Conservation (phyloP, 2,113 vertebrate species). For the Chaetodon auriga region DNA sequence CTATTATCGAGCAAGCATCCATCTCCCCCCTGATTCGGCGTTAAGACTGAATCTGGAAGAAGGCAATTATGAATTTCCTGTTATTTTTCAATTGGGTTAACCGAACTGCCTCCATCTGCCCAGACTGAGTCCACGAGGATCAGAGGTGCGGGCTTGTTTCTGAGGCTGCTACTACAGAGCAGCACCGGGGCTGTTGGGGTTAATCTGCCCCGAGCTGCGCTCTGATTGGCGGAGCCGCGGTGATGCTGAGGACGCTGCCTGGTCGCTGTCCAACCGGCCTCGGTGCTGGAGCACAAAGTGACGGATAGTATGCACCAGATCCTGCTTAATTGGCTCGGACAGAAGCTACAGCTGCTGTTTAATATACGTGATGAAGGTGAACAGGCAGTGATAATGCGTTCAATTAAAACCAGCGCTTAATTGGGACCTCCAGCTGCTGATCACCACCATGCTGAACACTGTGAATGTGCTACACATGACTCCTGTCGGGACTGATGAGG, state of each 20-base stretch:
- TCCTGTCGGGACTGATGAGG: neutral
- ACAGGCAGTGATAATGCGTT: slow-evolving; percentile 10
- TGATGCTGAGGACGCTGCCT: slow-evolving; percentile 72
- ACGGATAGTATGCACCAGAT: slow-evolving; percentile 19
- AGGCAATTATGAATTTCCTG: neutral
- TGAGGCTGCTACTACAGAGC: slow-evolving; percentile 58
- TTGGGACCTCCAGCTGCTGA: slow-evolving; percentile 13
- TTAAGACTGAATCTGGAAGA: neutral
- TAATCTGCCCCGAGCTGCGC: slow-evolving; percentile 72
- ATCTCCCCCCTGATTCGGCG: slow-evolving; percentile 56
- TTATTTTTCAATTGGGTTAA: neutral
- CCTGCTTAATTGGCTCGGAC: slow-evolving; percentile 30
- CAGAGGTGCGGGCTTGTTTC: slow-evolving; percentile 49
- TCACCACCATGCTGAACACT: neutral
- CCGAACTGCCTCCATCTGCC: slow-evolving; percentile 20
- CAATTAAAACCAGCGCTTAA: neutral
- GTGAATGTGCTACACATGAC: neutral
- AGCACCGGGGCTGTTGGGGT: slow-evolving; percentile 64
- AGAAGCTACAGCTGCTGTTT: slow-evolving; percentile 21
- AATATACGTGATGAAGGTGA: slow-evolving; percentile 5
- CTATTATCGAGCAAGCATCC: slow-evolving; percentile 75
- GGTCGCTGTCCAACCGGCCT: slow-evolving; percentile 78
- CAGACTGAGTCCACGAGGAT: slow-evolving; percentile 47
- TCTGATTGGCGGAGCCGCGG: slow-evolving; percentile 79
- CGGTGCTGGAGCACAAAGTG: slow-evolving; percentile 64